These are phyloP conservation scores for Haliaeetus leucogaster DNA, from an alignment of 2,113 vertebrate genomes.

Conservation along the genomic window DNA sequence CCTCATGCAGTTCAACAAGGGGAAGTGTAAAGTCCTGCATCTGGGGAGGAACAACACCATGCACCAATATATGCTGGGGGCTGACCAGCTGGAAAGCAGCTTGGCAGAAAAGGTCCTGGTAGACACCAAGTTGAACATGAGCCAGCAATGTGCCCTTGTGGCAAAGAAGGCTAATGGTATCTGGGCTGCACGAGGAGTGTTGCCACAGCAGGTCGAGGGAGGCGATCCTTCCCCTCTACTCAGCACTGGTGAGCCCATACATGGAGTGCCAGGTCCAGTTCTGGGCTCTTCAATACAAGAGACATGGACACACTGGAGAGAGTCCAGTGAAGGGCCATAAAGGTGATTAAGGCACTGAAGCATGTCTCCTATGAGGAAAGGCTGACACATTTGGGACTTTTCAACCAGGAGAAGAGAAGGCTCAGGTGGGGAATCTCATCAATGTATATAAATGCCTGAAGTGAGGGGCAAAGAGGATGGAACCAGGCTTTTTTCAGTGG, in stretches of 20 bases:
- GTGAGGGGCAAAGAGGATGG: background rate
- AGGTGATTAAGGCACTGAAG: background rate
- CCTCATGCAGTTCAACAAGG: too few relatives aligned
- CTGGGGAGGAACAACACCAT: too few relatives aligned
- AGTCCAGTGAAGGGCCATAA: background rate
- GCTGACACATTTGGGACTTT: background rate
- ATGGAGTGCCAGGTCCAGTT: too few relatives aligned
- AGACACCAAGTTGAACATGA: background rate
- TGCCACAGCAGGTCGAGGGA: background rate
- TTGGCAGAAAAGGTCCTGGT: too few relatives aligned
- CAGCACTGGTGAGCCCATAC: background rate
- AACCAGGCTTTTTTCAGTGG: background rate
- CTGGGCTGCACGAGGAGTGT: background rate
- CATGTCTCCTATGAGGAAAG: background rate
- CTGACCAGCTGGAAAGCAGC: too few relatives aligned
- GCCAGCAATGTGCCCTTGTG: background rate
- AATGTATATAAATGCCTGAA: background rate
- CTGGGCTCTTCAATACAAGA: background rate
- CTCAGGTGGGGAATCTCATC: too few relatives aligned
- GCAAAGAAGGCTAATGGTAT: background rate
- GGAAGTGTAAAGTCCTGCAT: too few relatives aligned
- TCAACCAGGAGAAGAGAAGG: background rate
- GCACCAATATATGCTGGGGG: too few relatives aligned
- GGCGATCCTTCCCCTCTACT: background rate
- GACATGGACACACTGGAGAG: background rate